Base-by-base conservation (phyloP, 2,113 vertebrate species). In the Paracyprichromis sp. region DNA sequence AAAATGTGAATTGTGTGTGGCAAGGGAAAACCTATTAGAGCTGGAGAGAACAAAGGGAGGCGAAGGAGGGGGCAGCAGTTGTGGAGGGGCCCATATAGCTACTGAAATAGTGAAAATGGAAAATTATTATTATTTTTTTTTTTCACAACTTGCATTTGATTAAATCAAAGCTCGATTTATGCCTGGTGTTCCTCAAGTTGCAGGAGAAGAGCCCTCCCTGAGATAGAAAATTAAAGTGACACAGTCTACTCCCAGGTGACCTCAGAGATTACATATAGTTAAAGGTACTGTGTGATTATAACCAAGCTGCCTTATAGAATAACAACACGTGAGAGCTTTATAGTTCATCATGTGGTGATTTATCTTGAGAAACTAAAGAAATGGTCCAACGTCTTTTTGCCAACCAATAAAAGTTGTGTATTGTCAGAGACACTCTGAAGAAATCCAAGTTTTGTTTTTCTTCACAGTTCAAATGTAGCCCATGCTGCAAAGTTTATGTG, bases 1-100 rank as follows among this genome's bases (percentile, higher is more conserved):
- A 94, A 95, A 95, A 95, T 95, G 94, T 95, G 95, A 95, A 95
- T 95, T 94, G 94, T 95, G 94, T 95, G 93, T 93, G 93, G 95
- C 95, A 95, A 92, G 93, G 95, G 93, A 94, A 95, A 95, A 95
- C 95, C 95, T 96, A 96, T 95, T 96, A 95, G 94, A 95, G 94
- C 88, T 90, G 56, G 59, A 85, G 93, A 94, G 95, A 95, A 96
- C 96, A 96, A 96, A 96, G 95, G 90, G 91, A 95, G 92, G 91
- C 90, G 10, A 91, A 91, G 90, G 93, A 94, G 86, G 92, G 93
- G 90, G 93, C 93, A 90, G 89, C 36, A 54, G 89, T 92, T 89
- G 90, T 90, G 87, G 89, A 91, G 89, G 90, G 94, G 89, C 90
- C 90, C 78, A 71, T 91, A 89, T 84, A 93, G 89, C 93, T 90